These are phyloP conservation scores for Asteroscopus sphinx DNA, from an alignment of 2,888 invertebrate genomes.

Conservation along the genomic window DNA sequence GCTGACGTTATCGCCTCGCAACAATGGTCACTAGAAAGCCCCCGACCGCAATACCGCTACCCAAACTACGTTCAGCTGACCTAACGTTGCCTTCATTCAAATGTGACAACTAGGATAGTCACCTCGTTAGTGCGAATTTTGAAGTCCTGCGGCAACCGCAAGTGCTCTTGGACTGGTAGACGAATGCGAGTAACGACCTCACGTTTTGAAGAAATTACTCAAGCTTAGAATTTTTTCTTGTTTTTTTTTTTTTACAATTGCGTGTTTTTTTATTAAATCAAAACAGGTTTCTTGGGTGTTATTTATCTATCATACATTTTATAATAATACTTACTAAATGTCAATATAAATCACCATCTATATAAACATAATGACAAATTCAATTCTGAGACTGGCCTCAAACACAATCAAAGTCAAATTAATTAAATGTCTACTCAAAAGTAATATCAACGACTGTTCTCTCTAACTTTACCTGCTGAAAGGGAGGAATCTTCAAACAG, in stretches of 20 bases:
- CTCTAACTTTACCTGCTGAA: constrained; percentile 7
- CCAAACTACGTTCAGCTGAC: constrained; percentile 64
- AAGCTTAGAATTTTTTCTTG: constrained; percentile 12
- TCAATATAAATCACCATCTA: no score
- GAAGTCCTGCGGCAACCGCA: constrained; percentile 57
- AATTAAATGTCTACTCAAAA: not conserved
- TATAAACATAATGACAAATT: no score
- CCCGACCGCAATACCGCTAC: constrained; percentile 41
- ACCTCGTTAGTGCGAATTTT: constrained; percentile 75
- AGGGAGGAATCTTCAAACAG: constrained; percentile 25
- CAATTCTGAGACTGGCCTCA: no score
- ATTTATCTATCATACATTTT: no score
- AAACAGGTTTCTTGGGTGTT: no score
- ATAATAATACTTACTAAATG: no score
- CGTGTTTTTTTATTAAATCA: not conserved
- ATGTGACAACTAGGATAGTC: constrained; percentile 69
- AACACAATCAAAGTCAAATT: constrained; percentile 3
- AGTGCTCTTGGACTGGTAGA: constrained; percentile 60
- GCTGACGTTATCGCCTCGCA: constrained; percentile 46
- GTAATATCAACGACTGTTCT: not conserved
- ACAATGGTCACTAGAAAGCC: constrained; percentile 54
- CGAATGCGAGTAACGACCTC: constrained; percentile 42
- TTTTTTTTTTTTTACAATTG: not conserved
- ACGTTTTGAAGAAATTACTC: constrained; percentile 26
- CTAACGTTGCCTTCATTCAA: constrained; percentile 67